A percentile compares a stretch with the other conserved stretches of the same genome.
Evolutionary conservation across 2,888 invertebrate species (phyloP).

Genomic region (Idaea aversata): DNA sequence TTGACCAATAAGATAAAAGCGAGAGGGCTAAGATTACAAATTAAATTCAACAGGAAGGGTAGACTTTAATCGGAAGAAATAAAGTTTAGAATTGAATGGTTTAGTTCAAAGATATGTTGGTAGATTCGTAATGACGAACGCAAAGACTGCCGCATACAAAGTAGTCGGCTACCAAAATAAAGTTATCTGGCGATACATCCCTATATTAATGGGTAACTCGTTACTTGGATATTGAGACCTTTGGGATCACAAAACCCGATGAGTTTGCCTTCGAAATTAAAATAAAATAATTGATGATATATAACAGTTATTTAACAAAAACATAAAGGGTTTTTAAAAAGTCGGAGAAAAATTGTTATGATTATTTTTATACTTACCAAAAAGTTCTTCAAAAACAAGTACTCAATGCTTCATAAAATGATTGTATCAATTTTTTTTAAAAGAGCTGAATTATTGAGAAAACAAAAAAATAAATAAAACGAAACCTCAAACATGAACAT

Average conservation of each 20-base stretch:
- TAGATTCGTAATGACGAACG: slow-evolving; percentile 72
- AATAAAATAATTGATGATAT: slow-evolving; percentile 42
- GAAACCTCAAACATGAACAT: slow-evolving; percentile 22
- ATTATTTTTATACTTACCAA: too few species aligned
- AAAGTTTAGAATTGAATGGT: slow-evolving; percentile 39
- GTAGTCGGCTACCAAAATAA: slow-evolving; percentile 80
- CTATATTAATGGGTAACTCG: slow-evolving; percentile 79
- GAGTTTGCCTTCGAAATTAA: slow-evolving; percentile 60
- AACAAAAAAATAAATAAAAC: slow-evolving; percentile 12
- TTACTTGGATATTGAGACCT: slow-evolving; percentile 79
- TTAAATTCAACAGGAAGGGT: slow-evolving; percentile 20
- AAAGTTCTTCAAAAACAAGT: background rate
- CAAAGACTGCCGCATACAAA: slow-evolving; percentile 77
- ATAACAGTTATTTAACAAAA: slow-evolving; percentile 1
- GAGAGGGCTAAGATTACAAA: slow-evolving; percentile 64
- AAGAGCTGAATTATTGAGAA: slow-evolving; percentile 18
- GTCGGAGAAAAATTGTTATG: too few species aligned
- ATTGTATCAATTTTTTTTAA: background rate
- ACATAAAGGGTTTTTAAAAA: too few species aligned
- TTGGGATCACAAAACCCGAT: slow-evolving; percentile 61
- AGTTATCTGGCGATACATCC: slow-evolving; percentile 80
- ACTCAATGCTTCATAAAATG: background rate
- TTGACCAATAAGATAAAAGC: slow-evolving; percentile 80
- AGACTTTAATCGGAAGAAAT: slow-evolving; percentile 32
- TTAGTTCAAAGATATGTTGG: slow-evolving; percentile 39